Base-by-base conservation (phyloP, 2,888 invertebrate genomes). In the Stegophylla sp. region DNA sequence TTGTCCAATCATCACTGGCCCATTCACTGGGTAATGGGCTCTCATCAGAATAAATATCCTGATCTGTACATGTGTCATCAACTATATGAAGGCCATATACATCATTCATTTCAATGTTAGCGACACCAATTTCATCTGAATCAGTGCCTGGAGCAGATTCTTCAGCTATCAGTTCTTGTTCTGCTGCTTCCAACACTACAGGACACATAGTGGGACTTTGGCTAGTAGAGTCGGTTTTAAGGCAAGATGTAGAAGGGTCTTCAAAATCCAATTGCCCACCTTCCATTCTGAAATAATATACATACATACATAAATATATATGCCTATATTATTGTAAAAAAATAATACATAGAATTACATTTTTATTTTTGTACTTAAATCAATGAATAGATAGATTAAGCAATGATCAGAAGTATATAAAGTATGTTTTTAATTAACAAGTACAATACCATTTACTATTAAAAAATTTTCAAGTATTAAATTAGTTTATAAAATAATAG, bases 221-320 rank as follows among this genome's bases (percentile, higher is more conserved):
- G 26, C 82, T 82, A n/a, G 75, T 82, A 53, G 79, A 83, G 28
- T 84, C 83, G 82, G 82, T 82, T 63, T 83, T 83, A 71, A 71
- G 69, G 23, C 41, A 79, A 34, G 79, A 79, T 51, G 79, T 71
- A 61, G 71, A 79, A 51, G 79, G 79, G 51, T 79, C 79, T 63
- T 79, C 79, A 63, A 79, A 79, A 79, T 79, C 61, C 23, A 79
- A 71, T 41, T 79, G 69, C 59, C 61, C 41, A 48, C 79, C 79
- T 79, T 79, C 79, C 79, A 79, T 79, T 79, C 79, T 79, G 0
- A 51, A 71, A 79, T 15, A 59, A 59, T 20, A 41, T 20, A 7
- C 4, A 66, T 15, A n/a, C n/a, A n/a, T n/a, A n/a, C n/a, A 17
- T 34, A 34, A 7, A 7, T 5, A 34, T 34, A 34, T 3, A 34